Evolutionary conservation across 2,888 invertebrate genomes (phyloP), one percentile per base, ranked within the genome.

Genomic region (Dolichomitus sp.): DNA sequence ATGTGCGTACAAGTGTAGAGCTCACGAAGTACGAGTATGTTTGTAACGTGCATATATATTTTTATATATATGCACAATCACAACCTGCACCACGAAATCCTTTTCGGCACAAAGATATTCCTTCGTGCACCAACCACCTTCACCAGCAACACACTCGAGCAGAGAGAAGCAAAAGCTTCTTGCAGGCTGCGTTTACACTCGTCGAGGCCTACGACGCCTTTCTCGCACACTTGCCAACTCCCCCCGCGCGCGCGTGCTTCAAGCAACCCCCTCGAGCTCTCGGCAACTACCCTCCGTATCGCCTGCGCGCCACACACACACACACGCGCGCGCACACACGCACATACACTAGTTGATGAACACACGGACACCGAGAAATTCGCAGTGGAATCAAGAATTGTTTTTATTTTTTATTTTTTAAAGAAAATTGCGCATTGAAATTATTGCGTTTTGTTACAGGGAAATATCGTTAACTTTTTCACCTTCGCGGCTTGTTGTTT

Each of bases 231-330:
- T 37, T 66, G 9, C 68, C 19, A 23, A 23, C 27, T 33, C 30
- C 12, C 37, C 37, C 27, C 57, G 42, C 69, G 85, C 85, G 81
- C 85, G 83, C 85, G 85, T 83, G 85, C 85, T 85, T 88, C 86
- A n/a, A 72, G 61, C 75, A 72, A 72, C 61, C 65, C 57, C 73
- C 37, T 65, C 68, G 23, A 66, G 63, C 76, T 50, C 73, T 50
- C 40, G 65, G 27, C 65, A 50, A 61, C 73, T 59, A 69, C 72
- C 72, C 77, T 50, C 77, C 73, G 74, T 69, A 66, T 76, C 72
- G 73, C 72, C 75, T 68, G 74, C 80, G 77, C 70, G 48, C 37
- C 72, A 57, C 57, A 45, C 57, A 27, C 45, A 45, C 59, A 54
- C 70, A 12, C 40, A 42, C 57, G 17, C 57, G n/a, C 42, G n/a